Percentiles rank a stretch among this genome's conserved stretches.
phyloP scores from a whole-genome alignment of 2,797 vertebrate species.

The Heteromormyrus szaboi region DNA sequence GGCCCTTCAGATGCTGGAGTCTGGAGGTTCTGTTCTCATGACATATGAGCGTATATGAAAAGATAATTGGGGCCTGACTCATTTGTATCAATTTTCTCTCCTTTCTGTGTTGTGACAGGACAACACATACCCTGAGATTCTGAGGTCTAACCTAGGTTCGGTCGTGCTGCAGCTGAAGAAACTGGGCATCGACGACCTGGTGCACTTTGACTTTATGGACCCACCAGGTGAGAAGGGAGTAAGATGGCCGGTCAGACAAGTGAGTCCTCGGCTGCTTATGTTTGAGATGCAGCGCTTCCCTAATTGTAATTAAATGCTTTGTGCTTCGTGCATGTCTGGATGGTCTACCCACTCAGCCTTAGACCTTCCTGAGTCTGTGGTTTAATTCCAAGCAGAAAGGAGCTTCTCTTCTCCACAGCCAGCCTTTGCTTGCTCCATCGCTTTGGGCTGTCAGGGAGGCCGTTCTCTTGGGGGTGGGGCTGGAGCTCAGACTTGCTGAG shows the following conservation, averaged over 20 bases:
- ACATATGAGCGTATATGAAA: slow-evolving; percentile 42
- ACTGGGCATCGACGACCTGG: slow-evolving; percentile 96
- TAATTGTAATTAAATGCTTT: background rate
- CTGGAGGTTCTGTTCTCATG: slow-evolving; percentile 39
- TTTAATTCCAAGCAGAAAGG: background rate
- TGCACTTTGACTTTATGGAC: slow-evolving; percentile 99
- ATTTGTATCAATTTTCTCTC: slow-evolving; percentile 34
- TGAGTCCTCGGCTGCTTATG: background rate
- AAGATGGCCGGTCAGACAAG: background rate
- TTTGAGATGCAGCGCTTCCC: background rate
- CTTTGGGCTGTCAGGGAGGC: background rate
- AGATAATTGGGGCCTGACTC: slow-evolving; percentile 45
- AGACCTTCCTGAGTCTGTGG: background rate
- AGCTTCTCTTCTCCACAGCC: background rate
- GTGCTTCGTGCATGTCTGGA: background rate
- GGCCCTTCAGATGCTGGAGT: slow-evolving; percentile 45
- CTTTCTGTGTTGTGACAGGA: slow-evolving; percentile 61
- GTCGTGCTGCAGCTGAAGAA: slow-evolving; percentile 97
- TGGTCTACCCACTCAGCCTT: background rate
- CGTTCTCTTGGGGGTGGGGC: background rate
- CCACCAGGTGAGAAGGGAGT: slow-evolving; percentile 78
- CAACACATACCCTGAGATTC: slow-evolving; percentile 98
- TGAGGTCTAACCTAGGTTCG: slow-evolving; percentile 93
- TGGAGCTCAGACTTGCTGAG: background rate
- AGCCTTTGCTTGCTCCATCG: background rate